Conservation (phyloP, 2,888 invertebrate genomes). For the Zaprionus lineosus region DNA sequence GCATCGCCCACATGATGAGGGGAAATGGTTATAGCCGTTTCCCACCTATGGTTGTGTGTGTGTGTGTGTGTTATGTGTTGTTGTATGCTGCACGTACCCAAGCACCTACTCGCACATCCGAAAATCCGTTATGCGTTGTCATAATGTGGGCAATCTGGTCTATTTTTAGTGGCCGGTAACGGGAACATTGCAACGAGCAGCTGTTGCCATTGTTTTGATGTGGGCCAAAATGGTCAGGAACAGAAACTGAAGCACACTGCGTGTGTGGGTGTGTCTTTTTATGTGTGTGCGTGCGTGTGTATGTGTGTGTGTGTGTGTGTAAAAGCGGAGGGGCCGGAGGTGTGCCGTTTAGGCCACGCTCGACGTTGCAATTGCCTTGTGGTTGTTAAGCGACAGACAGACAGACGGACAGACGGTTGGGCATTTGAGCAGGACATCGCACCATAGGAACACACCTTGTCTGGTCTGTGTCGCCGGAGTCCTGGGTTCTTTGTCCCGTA, state of each 20-base stretch:
- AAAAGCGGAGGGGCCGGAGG: too few relatives aligned
- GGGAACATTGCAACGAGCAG: slow-evolving; percentile 36
- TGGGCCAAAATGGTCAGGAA: slow-evolving; percentile 29
- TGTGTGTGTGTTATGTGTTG: background rate
- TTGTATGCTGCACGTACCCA: slow-evolving; percentile 15
- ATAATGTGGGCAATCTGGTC: slow-evolving; percentile 76
- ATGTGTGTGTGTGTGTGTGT: too few relatives aligned
- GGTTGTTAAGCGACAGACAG: slow-evolving; percentile 8
- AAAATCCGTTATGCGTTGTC: slow-evolving; percentile 42
- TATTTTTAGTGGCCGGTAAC: slow-evolving; percentile 62
- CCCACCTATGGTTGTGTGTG: too few relatives aligned
- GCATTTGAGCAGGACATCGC: slow-evolving; percentile 11
- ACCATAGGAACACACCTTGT: slow-evolving; percentile 51
- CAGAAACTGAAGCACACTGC: too few relatives aligned
- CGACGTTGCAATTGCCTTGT: too few relatives aligned
- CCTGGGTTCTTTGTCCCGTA: too few relatives aligned
- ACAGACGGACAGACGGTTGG: background rate
- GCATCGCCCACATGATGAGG: slow-evolving; percentile 12
- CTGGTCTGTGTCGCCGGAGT: too few relatives aligned
- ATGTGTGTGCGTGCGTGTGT: too few relatives aligned
- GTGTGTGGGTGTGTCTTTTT: too few relatives aligned
- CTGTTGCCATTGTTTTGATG: slow-evolving; percentile 40
- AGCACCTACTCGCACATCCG: slow-evolving; percentile 33
- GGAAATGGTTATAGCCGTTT: slow-evolving; percentile 61
- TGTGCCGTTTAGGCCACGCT: too few relatives aligned